Conservation (phyloP, 2,113 vertebrate species). For the Nothocercus julius region DNA sequence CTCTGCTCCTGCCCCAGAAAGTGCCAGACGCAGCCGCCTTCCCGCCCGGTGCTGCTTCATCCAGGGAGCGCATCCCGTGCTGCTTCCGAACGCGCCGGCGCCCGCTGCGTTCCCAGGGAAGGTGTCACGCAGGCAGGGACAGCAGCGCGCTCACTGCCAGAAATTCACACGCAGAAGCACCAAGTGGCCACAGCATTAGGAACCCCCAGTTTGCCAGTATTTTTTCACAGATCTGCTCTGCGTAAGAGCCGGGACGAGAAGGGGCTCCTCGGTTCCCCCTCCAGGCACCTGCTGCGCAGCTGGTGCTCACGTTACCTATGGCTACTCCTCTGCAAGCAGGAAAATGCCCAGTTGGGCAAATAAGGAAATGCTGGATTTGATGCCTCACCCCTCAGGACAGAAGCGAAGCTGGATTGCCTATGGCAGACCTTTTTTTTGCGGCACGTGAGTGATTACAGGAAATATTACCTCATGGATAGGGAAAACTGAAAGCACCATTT, state of each 20-base stretch:
- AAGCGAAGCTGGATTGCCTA: not conserved
- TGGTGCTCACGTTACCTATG: not conserved
- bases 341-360: not conserved
- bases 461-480: not conserved
- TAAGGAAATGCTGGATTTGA: not conserved
- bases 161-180: no score
- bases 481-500: not conserved
- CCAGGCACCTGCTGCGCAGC: not conserved
- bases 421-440: not conserved
- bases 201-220: no score
- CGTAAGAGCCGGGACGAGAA: no score
- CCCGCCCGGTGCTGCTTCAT: not conserved
- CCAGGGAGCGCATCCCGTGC: no score
- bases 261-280: no score
- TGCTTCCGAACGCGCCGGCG: no score
- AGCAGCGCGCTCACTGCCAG: no score
- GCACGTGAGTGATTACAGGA: not conserved
- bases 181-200: no score
- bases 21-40: not conserved
- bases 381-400: not conserved
- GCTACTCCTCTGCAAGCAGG: not conserved
- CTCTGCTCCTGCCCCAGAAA: constrained; percentile 26
- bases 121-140: no score
- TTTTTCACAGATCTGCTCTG: no score
- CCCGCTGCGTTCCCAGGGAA: no score